phyloP scores from a whole-genome alignment of 2,113 vertebrate genomes.

The Microtus montanus region DNA sequence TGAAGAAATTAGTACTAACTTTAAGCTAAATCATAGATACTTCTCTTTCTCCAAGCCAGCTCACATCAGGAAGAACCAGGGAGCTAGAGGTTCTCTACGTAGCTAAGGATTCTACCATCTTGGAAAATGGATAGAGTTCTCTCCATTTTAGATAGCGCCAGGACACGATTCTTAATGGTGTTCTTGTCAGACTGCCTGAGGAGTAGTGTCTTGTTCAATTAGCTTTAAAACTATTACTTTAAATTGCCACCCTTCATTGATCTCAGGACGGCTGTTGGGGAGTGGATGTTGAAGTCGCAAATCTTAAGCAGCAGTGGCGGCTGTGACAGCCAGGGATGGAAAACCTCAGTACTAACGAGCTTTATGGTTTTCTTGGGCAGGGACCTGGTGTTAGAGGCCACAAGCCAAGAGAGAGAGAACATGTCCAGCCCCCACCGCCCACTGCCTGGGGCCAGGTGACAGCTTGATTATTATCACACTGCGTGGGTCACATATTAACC shows the following conservation, averaged over 20 bases:
- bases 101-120: neutral
- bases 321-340: no score
- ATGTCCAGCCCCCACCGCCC: neutral
- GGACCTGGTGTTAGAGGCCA: neutral
- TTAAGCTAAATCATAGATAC: neutral
- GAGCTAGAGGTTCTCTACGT: neutral
- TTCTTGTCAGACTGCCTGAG: neutral
- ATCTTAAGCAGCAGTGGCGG: neutral
- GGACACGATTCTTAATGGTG: neutral
- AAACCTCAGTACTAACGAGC: neutral
- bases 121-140: neutral
- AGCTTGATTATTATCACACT: neutral
- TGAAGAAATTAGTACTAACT: conserved; percentile 27
- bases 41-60: neutral
- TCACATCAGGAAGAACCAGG: neutral
- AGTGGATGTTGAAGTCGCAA: neutral
- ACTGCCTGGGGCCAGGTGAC: neutral
- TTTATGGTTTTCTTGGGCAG: neutral
- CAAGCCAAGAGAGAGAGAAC: neutral
- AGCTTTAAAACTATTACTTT: neutral
- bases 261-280: neutral
- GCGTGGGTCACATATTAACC: neutral
- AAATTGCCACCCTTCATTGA: neutral
- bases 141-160: no score
- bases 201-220: neutral